Evolutionary conservation across 2,797 vertebrate genomes (phyloP), one percentile per base, ranked within the genome.

Genomic region (Eutrigla gurnardus): DNA sequence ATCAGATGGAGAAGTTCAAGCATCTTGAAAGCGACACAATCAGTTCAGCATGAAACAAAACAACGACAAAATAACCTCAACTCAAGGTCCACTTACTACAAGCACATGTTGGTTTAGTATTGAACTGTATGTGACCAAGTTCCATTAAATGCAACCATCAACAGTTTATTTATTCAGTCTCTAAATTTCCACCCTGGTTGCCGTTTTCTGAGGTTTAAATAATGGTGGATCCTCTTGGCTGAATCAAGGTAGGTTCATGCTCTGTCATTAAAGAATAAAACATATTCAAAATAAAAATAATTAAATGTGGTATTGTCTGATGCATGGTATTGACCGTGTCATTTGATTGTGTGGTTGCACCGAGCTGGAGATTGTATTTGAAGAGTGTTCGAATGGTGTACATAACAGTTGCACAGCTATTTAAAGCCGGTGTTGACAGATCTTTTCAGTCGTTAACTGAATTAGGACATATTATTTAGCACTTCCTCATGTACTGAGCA

Each of bases 401-500:
- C 2, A 35, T 42, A 25, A 52, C 46, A 71, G 65, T 36, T 42
- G 17, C 18, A 40, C 15, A 50, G 61, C 33, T 54, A 57, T 65
- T 75, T 59, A 11, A 75, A 75, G 47, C 63, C 62, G 8, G 42
- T 61, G 18, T 50, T 69, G 55, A 73, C 58, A 67, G 62, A 37
- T 73, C 47, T 73, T 59, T 65, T 39, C 45, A 40, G 66, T 75
- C 7, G 1, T 43, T 62, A 69, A 45, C 39, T 42, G 5, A 62
- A 67, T 45, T 43, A 5, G 69, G 58, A 65, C 1, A 0, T 36
- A 53, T 32, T 37, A 67, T 46, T 64, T 50, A 39, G 13, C 37
- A 43, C 52, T 39, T 67, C 59, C 14, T 46, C 7, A 13, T 52
- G 18, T 13, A 35, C 25, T 6, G 14, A 77, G 67, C 60, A 70